These are phyloP conservation scores for Zosterops pallidus DNA, from an alignment of 2,113 vertebrate species.

Conservation along the genomic window DNA sequence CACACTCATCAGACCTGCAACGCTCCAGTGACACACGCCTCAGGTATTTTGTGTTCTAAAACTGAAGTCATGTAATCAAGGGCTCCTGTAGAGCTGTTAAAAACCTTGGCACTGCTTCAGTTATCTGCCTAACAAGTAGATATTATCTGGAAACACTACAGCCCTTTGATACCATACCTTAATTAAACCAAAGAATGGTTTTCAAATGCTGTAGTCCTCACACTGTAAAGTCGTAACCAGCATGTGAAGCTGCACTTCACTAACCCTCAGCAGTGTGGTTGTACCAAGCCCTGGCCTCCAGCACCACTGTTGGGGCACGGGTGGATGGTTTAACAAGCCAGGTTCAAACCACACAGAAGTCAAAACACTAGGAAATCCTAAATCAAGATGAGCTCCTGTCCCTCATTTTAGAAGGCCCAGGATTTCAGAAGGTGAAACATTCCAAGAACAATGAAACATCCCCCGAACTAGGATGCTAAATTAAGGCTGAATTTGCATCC, in stretches of 20 bases:
- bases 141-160: conserved; percentile 36
- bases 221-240: background rate
- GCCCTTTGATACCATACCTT: conserved; percentile 20
- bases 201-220: background rate
- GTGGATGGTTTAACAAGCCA: background rate
- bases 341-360: background rate
- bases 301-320: background rate
- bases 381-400: background rate
- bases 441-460: background rate
- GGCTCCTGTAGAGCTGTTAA: conserved; percentile 12
- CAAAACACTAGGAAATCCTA: background rate
- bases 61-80: conserved; percentile 30
- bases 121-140: conserved; percentile 40
- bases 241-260: background rate
- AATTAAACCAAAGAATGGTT: conserved; percentile 15
- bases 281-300: background rate
- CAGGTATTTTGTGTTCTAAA: conserved; percentile 32
- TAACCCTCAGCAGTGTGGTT: background rate
- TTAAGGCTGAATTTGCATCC: background rate
- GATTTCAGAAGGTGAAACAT: background rate
- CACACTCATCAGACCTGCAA: background rate
- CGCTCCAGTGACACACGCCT: background rate
- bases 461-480: background rate
- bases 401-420: background rate
- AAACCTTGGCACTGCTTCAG: conserved; percentile 42